phyloP scores from a whole-genome alignment of 2,888 invertebrate species.

The Anticlea derivata region DNA sequence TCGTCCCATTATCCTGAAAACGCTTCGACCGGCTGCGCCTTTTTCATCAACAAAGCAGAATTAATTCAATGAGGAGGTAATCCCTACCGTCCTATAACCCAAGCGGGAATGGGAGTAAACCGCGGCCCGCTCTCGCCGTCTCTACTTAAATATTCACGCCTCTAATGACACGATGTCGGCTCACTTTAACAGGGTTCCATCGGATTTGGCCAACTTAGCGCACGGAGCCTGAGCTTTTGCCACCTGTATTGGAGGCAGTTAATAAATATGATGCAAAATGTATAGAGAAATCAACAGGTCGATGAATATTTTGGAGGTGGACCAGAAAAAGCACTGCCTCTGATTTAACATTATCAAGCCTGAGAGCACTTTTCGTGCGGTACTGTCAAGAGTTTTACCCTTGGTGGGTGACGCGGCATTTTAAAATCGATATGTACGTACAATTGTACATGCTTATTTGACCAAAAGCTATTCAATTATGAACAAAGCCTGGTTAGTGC shows the following conservation, averaged over 20 bases:
- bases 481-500: no score
- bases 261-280: slow-evolving; percentile 20
- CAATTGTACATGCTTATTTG: no score
- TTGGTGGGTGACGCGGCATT: no score
- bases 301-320: slow-evolving; percentile 7
- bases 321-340: slow-evolving; percentile 5
- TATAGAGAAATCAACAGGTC: slow-evolving; percentile 23
- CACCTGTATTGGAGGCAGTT: slow-evolving; percentile 13
- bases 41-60: slow-evolving; percentile 67
- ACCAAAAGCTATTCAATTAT: no score
- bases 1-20: slow-evolving; percentile 47
- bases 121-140: slow-evolving; percentile 64
- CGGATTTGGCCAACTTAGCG: slow-evolving; percentile 43
- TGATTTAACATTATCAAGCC: slow-evolving; percentile 6
- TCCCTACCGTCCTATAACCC: slow-evolving; percentile 66
- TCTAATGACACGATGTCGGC: slow-evolving; percentile 74
- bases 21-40: slow-evolving; percentile 51
- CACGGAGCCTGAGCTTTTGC: slow-evolving; percentile 42
- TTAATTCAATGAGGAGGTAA: slow-evolving; percentile 74
- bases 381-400: no score
- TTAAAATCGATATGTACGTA: no score
- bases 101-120: slow-evolving; percentile 60
- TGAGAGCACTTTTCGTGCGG: not conserved
- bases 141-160: slow-evolving; percentile 78
- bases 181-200: slow-evolving; percentile 64